Evolutionary conservation across 2,113 vertebrate species (phyloP), one percentile per base, ranked within the genome.

Genomic region (Sebastes fasciatus): DNA sequence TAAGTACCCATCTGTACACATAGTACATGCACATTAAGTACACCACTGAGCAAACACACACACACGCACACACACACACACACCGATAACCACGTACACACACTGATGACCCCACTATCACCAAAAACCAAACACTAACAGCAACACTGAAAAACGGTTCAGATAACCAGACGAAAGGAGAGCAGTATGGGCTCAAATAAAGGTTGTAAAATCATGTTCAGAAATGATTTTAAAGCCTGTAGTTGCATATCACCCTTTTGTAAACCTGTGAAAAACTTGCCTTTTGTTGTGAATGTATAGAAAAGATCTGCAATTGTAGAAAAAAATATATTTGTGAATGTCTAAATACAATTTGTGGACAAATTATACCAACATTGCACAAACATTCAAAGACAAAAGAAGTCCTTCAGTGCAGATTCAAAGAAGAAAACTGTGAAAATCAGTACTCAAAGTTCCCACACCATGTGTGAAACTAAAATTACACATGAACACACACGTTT

Each of bases 91-190:
- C 67, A 78, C 62, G 23, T 11, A 52, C 69, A 77, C 69, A 85
- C 49, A 88, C 69, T 10, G 12, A 88, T 46, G 62, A 89, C 65
- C 23, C 51, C 81, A 74, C 51, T 49, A 54, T 64, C 26, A 83
- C 77, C 70, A 68, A 52, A 84, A 74, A 80, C 62, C 79, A 63
- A 58, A 83, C 23, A 87, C 76, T 70, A 75, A 89, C 79, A 82
- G 54, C 64, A 80, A 91, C 83, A 84, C 78, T 62, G 83, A 89
- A 71, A 55, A 48, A 76, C 64, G 58, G 58, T 23, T 77, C 54
- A 79, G 51, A 85, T 8, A 80, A 67, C 82, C 62, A 62, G 63
- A 95, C 93, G 80, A 45, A 89, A 60, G 89, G 71, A 80, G 80
- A 73, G 79, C 75, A 42, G 64, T 16, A 49, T 19, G 61, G 75